phyloP scores from a whole-genome alignment of 2,888 invertebrate species.

The Ichneumoninae sp. region DNA sequence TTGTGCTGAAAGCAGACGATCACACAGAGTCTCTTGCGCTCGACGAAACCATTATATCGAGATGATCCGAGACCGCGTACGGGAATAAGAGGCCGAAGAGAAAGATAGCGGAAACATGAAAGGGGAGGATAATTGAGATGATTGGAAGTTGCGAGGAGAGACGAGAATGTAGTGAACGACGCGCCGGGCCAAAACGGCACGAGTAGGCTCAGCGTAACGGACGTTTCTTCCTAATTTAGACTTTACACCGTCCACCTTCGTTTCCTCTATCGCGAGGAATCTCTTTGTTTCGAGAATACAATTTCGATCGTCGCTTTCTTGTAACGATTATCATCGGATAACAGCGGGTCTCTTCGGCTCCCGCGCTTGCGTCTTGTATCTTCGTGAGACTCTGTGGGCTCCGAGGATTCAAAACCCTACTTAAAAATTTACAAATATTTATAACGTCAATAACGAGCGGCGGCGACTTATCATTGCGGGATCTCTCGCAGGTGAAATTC shows the following conservation, averaged over 20 bases:
- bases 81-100: slow-evolving; percentile 7
- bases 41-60: slow-evolving; percentile 58
- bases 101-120: slow-evolving; percentile 67
- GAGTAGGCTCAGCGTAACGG: slow-evolving; percentile 55
- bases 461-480: slow-evolving; percentile 36
- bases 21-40: not conserved
- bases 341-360: not conserved
- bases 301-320: slow-evolving; percentile 18
- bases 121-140: slow-evolving; percentile 70
- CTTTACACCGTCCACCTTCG: slow-evolving; percentile 8
- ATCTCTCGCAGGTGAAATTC: slow-evolving; percentile 49
- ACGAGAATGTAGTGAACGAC: slow-evolving; percentile 36
- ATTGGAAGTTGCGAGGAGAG: slow-evolving; percentile 61
- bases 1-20: slow-evolving; percentile 39
- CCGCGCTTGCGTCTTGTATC: not conserved
- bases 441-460: not conserved
- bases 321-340: not conserved
- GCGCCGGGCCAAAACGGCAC: slow-evolving; percentile 43
- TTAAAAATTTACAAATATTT: too few relatives aligned
- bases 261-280: slow-evolving; percentile 32
- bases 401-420: too few relatives aligned
- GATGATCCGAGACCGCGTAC: slow-evolving; percentile 51
- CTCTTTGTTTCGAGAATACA: slow-evolving; percentile 35
- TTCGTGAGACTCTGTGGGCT: not conserved
- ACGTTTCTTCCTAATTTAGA: slow-evolving; percentile 56